Conservation (phyloP, 1,140 invertebrate genomes). For the Brachionus plicatilis region DNA sequence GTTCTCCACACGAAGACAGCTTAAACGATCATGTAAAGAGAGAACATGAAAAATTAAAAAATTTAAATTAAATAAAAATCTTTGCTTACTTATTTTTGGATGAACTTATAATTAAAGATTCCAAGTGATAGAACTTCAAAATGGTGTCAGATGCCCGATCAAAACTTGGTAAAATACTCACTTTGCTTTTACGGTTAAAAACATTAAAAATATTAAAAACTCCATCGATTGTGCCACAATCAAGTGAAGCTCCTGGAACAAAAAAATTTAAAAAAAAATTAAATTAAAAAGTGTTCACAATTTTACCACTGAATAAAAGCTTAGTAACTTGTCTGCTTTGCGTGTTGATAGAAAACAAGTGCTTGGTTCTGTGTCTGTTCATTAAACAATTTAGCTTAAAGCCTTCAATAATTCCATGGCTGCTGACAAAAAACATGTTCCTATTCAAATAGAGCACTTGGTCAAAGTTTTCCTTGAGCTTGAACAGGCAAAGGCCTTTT, state of each 20-base stretch:
- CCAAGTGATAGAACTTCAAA: neutral
- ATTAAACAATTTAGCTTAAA: neutral
- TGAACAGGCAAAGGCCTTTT: slow-evolving; percentile 9
- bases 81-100: neutral
- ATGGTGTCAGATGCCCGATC: neutral
- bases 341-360: neutral
- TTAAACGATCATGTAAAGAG: no score
- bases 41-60: no score
- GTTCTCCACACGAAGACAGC: no score
- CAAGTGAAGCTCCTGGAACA: neutral
- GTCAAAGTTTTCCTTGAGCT: neutral
- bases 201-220: neutral
- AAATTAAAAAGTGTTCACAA: neutral
- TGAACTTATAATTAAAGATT: neutral
- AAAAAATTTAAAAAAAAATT: neutral
- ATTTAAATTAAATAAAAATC: neutral
- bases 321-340: neutral
- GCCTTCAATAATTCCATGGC: neutral
- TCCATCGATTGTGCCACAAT: neutral
- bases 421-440: neutral
- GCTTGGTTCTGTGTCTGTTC: slow-evolving; percentile 4
- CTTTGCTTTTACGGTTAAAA: neutral
- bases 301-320: neutral
- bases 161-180: neutral
- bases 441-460: neutral